Conservation (phyloP, 92 coral and sea anemone species). For the Umimayanthus kanabou region DNA sequence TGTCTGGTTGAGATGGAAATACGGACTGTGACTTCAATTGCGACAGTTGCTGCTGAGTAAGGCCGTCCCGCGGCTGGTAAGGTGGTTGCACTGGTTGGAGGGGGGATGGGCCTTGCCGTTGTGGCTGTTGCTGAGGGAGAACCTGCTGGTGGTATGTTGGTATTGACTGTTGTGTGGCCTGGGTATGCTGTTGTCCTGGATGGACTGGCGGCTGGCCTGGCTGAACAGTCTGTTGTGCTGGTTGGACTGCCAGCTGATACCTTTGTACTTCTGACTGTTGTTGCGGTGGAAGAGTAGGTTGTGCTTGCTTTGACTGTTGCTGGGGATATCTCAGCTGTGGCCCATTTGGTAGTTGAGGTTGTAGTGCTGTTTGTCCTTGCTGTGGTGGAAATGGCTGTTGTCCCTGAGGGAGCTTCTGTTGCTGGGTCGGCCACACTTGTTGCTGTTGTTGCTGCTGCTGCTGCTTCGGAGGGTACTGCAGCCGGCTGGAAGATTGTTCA, state of each 20-base stretch:
- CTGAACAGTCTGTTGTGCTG: constrained; percentile 4
- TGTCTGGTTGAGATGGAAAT: constrained; percentile 20
- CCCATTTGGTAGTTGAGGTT: constrained; percentile 9
- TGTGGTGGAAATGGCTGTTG: background rate
- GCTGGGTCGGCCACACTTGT: constrained; percentile 30
- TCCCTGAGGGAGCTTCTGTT: background rate
- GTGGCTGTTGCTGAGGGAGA: background rate
- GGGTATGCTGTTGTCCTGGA: background rate
- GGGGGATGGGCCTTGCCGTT: background rate
- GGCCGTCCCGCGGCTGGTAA: background rate
- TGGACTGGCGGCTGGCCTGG: background rate
- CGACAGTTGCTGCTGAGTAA: constrained; percentile 1
- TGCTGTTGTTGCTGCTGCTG: background rate
- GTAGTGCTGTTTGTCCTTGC: constrained; percentile 4
- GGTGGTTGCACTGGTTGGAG: constrained; percentile 1
- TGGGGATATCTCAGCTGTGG: constrained; percentile 10
- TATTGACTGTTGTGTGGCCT: background rate
- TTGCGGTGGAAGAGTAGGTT: background rate
- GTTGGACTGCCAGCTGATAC: background rate
- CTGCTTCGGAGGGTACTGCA: background rate
- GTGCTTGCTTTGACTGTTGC: constrained; percentile 2
- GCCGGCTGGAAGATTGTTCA: constrained; percentile 11
- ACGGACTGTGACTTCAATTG: background rate
- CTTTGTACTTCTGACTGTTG: constrained; percentile 9
- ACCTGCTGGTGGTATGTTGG: background rate